Base-by-base conservation (phyloP, 2,888 invertebrate genomes). In the Ceramica pisi region DNA sequence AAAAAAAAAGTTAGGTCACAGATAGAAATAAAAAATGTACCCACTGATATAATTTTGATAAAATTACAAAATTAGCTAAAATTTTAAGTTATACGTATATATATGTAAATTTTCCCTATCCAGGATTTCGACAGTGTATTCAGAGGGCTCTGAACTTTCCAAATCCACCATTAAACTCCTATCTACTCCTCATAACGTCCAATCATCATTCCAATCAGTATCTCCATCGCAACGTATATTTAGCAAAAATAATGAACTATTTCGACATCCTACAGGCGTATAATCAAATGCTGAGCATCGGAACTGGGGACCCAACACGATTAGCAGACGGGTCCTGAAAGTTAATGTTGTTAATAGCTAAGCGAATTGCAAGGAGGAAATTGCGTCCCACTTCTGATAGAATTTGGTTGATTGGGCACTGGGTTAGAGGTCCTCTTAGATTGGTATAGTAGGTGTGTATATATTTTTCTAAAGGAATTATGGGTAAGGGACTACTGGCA, bases 251-350 rank as follows among this genome's bases (percentile, higher is more conserved):
- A 89, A 87, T 84, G 83, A 86, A 89, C 83, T 89, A 91, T 91
- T 90, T 88, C 84, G 81, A 81, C 80, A 78, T 80, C 78, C 87
- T 89, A 89, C 91, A 90, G 90, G 87, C 87, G 84, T 80, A 88
- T 93, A 94, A 93, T 92, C 92, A 90, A 92, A 93, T 92, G 87
- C 86, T 85, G 85, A 70, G 73, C 82, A 74, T 78, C 86, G 88
- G 87, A 91, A 92, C 88, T 89, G 90, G 93, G 94, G 93, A 87
- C 88, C 88, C 90, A 92, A 94, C 88, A 87, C 91, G 92, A 94
- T 94, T 94, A 94, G 91, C 86, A 87, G 92, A 92, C 94, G 94
- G 91, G 93, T 92, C 93, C 91, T 91, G 94, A 92, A 93, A 94
- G 93, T 93, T 93, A 94, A 94, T 93, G 90, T 82, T 73, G 92